Evolutionary conservation across 2,888 invertebrate genomes (phyloP).

Genomic region (Clanis bilineata): DNA sequence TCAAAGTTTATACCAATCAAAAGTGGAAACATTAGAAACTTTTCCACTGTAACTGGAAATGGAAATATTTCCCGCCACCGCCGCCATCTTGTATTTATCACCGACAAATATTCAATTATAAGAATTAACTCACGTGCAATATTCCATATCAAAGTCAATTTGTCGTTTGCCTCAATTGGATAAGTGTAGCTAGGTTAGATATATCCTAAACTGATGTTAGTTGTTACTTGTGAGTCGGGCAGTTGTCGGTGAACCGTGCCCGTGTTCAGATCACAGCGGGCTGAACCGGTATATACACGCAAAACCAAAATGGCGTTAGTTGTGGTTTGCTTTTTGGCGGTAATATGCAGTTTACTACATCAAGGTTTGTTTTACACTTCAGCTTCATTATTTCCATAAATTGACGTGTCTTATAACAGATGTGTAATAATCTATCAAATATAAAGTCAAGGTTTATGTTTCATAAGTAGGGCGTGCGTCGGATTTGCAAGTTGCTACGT

Average conservation of each 20-base stretch:
- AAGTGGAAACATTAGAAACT: neutral
- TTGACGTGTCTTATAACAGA: neutral
- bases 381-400: too few relatives aligned
- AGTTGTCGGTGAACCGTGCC: constrained; percentile 29
- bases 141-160: constrained; percentile 56
- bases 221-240: constrained; percentile 25
- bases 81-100: neutral
- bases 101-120: constrained; percentile 17
- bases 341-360: constrained; percentile 71
- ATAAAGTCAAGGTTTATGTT: neutral
- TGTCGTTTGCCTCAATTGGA: constrained; percentile 69
- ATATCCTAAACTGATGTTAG: constrained; percentile 25
- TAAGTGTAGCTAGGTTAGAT: constrained; percentile 49
- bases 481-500: neutral
- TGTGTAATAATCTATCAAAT: constrained; percentile 5
- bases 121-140: constrained; percentile 26
- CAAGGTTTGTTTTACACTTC: constrained; percentile 68
- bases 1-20: neutral
- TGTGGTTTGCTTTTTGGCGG: constrained; percentile 66
- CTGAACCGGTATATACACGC: constrained; percentile 44
- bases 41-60: neutral
- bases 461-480: neutral
- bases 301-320: constrained; percentile 55
- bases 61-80: constrained; percentile 23
- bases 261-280: constrained; percentile 54